phyloP scores from a whole-genome alignment of 1,140 invertebrate species.

The Batillaria attramentaria region DNA sequence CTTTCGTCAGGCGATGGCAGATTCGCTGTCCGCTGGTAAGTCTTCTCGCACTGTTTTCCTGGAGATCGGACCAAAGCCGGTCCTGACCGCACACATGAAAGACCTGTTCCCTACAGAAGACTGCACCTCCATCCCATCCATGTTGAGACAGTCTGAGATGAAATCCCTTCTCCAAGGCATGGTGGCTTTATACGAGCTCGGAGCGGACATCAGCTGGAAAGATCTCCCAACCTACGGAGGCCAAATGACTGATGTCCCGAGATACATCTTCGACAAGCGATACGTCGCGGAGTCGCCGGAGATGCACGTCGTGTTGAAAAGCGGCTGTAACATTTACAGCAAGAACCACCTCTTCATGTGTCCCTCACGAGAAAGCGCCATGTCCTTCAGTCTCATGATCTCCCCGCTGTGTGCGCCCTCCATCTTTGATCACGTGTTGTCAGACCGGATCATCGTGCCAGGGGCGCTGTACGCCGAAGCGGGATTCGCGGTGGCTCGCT shows the following conservation, averaged over 20 bases:
- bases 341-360: slow-evolving; percentile 22
- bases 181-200: slow-evolving; percentile 29
- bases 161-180: slow-evolving; percentile 31
- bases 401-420: slow-evolving; percentile 15
- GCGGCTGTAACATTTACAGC: neutral
- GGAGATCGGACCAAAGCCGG: slow-evolving; percentile 56
- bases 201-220: slow-evolving; percentile 41
- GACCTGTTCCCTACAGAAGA: slow-evolving; percentile 41
- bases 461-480: slow-evolving; percentile 42
- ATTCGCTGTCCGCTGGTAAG: slow-evolving; percentile 1
- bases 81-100: slow-evolving; percentile 41
- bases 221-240: slow-evolving; percentile 14
- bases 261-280: slow-evolving; percentile 38
- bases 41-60: slow-evolving; percentile 45
- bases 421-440: slow-evolving; percentile 42
- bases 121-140: slow-evolving; percentile 41
- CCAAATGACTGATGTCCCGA: slow-evolving; percentile 28
- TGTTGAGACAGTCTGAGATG: slow-evolving; percentile 41
- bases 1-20: slow-evolving; percentile 39
- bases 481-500: slow-evolving; percentile 36
- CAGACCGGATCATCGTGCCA: slow-evolving; percentile 34
- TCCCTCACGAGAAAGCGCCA: slow-evolving; percentile 1
- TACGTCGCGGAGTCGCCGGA: neutral
- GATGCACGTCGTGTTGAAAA: neutral
- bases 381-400: slow-evolving; percentile 23